Conservation (phyloP, 2,113 vertebrate species). For the Crotalus horridus region DNA sequence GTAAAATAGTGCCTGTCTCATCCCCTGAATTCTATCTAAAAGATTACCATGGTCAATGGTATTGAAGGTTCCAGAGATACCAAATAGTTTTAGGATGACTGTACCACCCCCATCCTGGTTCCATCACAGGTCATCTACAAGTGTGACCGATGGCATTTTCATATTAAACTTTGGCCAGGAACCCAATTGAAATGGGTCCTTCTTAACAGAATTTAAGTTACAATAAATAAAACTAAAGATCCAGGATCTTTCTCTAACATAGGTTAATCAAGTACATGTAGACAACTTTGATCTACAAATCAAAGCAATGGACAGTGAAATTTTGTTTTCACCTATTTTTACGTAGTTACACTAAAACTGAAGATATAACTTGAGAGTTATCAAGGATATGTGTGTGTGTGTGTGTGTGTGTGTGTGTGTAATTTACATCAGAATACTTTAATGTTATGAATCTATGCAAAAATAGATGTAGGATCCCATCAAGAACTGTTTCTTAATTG, state of each 20-base stretch:
- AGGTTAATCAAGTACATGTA: background rate
- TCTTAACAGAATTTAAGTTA: background rate
- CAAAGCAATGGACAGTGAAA: background rate
- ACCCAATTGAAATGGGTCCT: background rate
- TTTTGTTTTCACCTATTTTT: background rate
- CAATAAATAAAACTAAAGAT: background rate
- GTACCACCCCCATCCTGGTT: background rate
- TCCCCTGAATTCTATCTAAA: too few species aligned
- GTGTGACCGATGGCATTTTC: background rate
- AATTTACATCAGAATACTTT: too few species aligned
- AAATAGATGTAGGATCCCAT: too few species aligned
- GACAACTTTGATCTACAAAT: background rate
- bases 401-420: too few species aligned
- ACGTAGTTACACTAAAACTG: background rate
- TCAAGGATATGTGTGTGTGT: too few species aligned
- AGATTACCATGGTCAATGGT: too few species aligned
- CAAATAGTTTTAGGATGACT: too few species aligned
- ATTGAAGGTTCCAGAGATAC: too few species aligned
- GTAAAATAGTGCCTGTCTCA: too few species aligned
- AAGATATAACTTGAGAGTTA: background rate
- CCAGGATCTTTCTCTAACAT: background rate
- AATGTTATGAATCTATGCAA: too few species aligned
- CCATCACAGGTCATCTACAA: background rate
- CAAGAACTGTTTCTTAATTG: too few species aligned
- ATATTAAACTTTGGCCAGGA: background rate